These are phyloP conservation scores for Engraulis encrasicolus DNA, from an alignment of 2,113 vertebrate genomes.

Conservation along the genomic window DNA sequence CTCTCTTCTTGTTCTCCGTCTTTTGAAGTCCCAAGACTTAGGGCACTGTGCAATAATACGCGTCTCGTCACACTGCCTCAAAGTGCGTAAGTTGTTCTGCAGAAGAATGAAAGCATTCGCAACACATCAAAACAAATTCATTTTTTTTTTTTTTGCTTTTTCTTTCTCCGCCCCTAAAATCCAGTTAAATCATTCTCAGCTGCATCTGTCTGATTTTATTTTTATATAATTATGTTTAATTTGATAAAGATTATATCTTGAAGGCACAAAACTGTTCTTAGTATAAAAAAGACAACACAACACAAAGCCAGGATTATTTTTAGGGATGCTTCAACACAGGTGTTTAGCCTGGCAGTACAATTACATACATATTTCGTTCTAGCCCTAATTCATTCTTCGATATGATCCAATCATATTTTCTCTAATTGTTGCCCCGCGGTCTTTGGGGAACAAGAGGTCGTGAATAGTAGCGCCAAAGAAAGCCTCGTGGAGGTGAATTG, in stretches of 20 bases:
- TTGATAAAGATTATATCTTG: constrained; percentile 32
- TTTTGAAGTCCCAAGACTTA: constrained; percentile 32
- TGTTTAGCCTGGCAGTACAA: constrained; percentile 21
- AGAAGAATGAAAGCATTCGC: constrained; percentile 12
- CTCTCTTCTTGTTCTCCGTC: too few species aligned
- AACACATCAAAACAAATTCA: constrained; percentile 8
- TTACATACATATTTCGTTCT: not conserved
- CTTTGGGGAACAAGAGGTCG: constrained; percentile 27
- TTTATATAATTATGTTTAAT: constrained; percentile 40
- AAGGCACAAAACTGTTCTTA: not conserved
- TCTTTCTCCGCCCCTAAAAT: not conserved
- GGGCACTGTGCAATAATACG: not conserved
- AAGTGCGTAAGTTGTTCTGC: constrained; percentile 1
- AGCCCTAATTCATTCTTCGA: not conserved
- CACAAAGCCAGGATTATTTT: constrained; percentile 13
- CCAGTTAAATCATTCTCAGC: not conserved
- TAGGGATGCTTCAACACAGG: constrained; percentile 23
- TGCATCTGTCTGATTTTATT: constrained; percentile 18
- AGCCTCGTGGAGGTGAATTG: constrained; percentile 1
- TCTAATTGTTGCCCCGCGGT: constrained; percentile 7
- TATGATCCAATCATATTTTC: constrained; percentile 23
- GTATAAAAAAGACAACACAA: constrained; percentile 29
- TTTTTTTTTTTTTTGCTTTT: not conserved
- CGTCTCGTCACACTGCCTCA: constrained; percentile 11
- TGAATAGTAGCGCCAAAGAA: constrained; percentile 5